Evolutionary conservation across 2,888 invertebrate species (phyloP).

Genomic region (Electrophaes corylata): DNA sequence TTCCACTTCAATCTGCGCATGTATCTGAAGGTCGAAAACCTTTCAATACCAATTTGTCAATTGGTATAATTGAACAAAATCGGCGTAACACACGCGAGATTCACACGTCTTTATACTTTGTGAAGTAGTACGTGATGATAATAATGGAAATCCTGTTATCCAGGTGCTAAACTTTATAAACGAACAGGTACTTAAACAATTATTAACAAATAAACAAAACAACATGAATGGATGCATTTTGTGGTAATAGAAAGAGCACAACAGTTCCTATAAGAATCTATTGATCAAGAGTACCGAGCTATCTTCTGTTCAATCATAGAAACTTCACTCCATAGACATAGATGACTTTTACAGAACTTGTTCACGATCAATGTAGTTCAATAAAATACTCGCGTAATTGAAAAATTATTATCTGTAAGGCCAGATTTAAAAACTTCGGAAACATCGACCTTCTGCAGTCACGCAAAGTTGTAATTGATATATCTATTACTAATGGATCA

Average conservation of each 20-base stretch:
- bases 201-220: background rate
- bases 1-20: conserved; percentile 35
- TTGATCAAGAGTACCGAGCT: conserved; percentile 5
- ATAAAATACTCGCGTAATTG: conserved; percentile 18
- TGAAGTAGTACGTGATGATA: conserved; percentile 31
- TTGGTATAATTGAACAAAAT: conserved; percentile 59
- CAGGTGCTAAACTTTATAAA: background rate
- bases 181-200: background rate
- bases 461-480: conserved; percentile 40
- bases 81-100: conserved; percentile 57
- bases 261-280: conserved; percentile 4
- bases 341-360: background rate
- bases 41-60: conserved; percentile 64
- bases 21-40: conserved; percentile 58
- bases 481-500: conserved; percentile 31
- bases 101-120: conserved; percentile 48
- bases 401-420: conserved; percentile 30
- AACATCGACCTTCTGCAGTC: conserved; percentile 39
- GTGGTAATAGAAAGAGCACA: conserved; percentile 21
- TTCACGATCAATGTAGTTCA: conserved; percentile 4
- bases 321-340: background rate
- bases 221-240: background rate
- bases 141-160: conserved; percentile 35
- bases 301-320: background rate
- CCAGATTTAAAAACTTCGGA: conserved; percentile 33